Evolutionary conservation across 2,113 vertebrate species (phyloP).

Genomic region (Rhinolophus ferrumequinum): DNA sequence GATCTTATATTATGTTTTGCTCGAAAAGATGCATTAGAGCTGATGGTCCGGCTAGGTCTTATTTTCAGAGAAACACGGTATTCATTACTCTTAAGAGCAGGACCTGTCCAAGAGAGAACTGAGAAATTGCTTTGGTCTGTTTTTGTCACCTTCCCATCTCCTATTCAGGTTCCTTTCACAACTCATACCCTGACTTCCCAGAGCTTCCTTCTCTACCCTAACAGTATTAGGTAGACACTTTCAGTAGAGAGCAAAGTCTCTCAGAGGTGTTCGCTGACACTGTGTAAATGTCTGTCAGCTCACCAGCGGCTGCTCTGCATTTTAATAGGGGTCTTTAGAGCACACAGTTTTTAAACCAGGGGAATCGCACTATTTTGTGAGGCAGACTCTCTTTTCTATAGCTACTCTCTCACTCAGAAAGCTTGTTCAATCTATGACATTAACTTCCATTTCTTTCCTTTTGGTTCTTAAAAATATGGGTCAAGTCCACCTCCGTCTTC

Average conservation of each 20-base stretch:
- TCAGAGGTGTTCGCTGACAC: not conserved
- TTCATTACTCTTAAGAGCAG: not conserved
- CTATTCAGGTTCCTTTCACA: not conserved
- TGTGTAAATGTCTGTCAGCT: not conserved
- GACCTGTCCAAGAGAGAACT: not conserved
- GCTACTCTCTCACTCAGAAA: not conserved
- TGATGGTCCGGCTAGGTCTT: no score
- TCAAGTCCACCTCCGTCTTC: not conserved
- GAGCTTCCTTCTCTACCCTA: not conserved
- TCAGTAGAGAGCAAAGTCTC: not conserved
- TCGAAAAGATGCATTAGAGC: no score
- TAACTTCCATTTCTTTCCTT: not conserved
- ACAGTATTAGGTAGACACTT: not conserved
- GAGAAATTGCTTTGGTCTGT: not conserved
- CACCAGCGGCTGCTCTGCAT: not conserved
- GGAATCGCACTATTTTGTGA: not conserved
- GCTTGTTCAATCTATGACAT: not conserved
- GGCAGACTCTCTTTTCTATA: not conserved
- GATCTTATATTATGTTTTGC: no score
- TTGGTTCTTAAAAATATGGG: not conserved
- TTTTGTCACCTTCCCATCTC: not conserved
- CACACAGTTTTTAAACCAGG: not conserved
- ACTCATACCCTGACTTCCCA: no score
- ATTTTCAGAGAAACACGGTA: no score
- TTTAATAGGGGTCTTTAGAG: not conserved